Evolutionary conservation across 2,113 vertebrate species (phyloP).

Genomic region (Polyodon spathula): DNA sequence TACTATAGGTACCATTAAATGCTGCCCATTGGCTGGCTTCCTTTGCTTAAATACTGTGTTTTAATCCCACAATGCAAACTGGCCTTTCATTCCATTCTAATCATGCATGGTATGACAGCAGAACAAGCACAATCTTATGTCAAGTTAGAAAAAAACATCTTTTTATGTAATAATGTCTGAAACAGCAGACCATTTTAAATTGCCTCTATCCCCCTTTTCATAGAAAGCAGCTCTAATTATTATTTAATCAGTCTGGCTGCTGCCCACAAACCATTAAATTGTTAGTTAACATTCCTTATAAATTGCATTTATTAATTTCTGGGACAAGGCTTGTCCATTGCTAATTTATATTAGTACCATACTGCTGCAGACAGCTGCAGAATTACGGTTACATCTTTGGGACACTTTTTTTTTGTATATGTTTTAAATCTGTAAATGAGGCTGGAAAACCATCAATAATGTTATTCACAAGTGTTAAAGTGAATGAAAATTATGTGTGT

Average conservation of each 20-base stretch:
- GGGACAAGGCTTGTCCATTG: conserved; percentile 56
- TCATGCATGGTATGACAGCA: not conserved
- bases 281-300: conserved; percentile 73
- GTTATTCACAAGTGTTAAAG: conserved; percentile 2
- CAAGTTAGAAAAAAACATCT: not conserved
- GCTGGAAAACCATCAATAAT: conserved; percentile 25
- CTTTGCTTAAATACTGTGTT: not conserved
- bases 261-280: conserved; percentile 65
- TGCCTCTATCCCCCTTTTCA: conserved; percentile 37
- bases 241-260: conserved; percentile 62
- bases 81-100: conserved; percentile 2
- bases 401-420: conserved; percentile 26
- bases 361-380: conserved; percentile 50
- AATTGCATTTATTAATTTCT: conserved; percentile 72
- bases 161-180: conserved; percentile 20
- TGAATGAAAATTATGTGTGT: not conserved
- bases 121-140: conserved; percentile 3
- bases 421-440: conserved; percentile 35
- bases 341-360: conserved; percentile 67
- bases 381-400: conserved; percentile 49
- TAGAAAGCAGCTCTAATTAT: conserved; percentile 55
- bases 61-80: not conserved
- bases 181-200: conserved; percentile 29
- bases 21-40: not conserved
- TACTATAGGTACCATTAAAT: not conserved